Base-by-base conservation (phyloP, 1,140 invertebrate genomes). In the Ceratosolen solmsi region DNA sequence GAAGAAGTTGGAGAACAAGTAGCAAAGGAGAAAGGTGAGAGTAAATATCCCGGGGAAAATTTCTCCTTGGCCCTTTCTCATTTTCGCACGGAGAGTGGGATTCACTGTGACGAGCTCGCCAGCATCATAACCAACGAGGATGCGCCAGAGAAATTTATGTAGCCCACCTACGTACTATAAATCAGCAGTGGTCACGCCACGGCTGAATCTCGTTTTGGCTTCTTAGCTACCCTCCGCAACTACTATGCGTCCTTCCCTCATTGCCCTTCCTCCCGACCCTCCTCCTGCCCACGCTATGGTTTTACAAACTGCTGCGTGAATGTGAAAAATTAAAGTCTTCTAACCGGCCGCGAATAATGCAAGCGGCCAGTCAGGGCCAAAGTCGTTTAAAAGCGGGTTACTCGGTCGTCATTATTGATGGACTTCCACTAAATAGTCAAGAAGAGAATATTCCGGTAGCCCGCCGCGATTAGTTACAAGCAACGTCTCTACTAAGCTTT, bases 311-410 rank as follows among this genome's bases (percentile, higher is more conserved):
- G 51, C 82, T 83, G 82, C 82, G 41, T 56, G 70, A 86, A 86
- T 84, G 51, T 74, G 77, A 58, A 84, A 78, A 84, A 82, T 84
- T 25, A 82, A 82, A 73, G 79, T 70, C 65, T 30, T n/a, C 58
- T 46, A 27, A 8, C 36, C 56, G 54, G 81, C 63, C 54, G 68
- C 20, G 60, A 83, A 85, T 86, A 81, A 81, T 84, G 82, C 54
- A 46, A 82, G 84, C 74, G 83, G 84, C 38, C 33, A 68, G 83
- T 71, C 80, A 63, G 51, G 81, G 84, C 56, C 73, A 71, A 41
- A 5, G 56, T 71, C 79, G 54, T 60, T 60, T 77, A 76, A 84
- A 87, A 87, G 85, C 84, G 83, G 86, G 87, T 89, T 88, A 90
- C 82, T 88, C 86, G 88, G 86, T 89, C 87, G 86, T 85, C 73